Evolutionary conservation across 1,140 invertebrate genomes (phyloP).

Genomic region (Calliopsis andreniformis): DNA sequence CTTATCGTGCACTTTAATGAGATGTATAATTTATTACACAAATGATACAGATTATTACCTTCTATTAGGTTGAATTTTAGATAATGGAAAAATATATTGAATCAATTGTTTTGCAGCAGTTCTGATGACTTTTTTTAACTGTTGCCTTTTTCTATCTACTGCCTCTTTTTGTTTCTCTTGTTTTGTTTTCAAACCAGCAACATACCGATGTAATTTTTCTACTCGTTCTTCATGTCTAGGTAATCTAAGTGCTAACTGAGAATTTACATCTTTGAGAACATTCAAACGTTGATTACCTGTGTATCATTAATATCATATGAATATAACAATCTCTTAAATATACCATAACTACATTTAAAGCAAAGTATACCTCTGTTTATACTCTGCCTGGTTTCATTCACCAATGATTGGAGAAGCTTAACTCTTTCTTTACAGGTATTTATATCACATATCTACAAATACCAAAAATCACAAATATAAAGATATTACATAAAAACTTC

Average conservation of each 20-base stretch:
- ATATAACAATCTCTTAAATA: constrained; percentile 20
- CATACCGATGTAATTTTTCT: constrained; percentile 83
- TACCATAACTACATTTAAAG: constrained; percentile 18
- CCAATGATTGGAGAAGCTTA: constrained; percentile 83
- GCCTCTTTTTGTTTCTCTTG: constrained; percentile 81
- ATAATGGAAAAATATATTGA: constrained; percentile 90
- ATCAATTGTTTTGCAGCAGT: constrained; percentile 86
- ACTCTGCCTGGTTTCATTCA: constrained; percentile 85
- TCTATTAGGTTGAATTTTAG: constrained; percentile 81
- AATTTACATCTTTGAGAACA: constrained; percentile 83
- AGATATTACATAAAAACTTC: not conserved
- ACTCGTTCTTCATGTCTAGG: constrained; percentile 85
- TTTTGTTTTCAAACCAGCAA: constrained; percentile 81
- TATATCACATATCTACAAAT: constrained; percentile 83
- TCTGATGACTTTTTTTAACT: constrained; percentile 84
- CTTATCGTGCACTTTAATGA: not conserved
- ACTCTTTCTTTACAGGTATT: constrained; percentile 85
- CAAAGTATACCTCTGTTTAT: constrained; percentile 80
- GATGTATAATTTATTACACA: not conserved
- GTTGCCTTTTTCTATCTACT: constrained; percentile 82
- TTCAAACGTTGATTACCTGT: constrained; percentile 80
- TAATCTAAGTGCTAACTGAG: constrained; percentile 82
- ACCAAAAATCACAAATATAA: constrained; percentile 1
- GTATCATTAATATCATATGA: constrained; percentile 45
- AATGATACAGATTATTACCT: constrained; percentile 72